These are phyloP conservation scores for Arremon brunneinucha DNA, from an alignment of 2,797 vertebrate genomes.

Conservation along the genomic window DNA sequence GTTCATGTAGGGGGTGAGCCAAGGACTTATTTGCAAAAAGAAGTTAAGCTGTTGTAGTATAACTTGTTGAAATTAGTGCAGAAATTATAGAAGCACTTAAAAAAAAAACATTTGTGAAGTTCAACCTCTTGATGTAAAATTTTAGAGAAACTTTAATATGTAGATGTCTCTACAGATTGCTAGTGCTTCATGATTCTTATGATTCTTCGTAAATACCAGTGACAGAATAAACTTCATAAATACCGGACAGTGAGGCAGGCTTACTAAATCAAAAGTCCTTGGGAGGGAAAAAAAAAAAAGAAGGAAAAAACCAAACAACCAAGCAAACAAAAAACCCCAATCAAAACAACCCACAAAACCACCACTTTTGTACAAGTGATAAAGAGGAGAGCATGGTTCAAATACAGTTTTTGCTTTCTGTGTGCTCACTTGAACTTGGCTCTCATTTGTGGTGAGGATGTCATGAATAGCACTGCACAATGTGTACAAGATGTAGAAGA, in stretches of 20 bases:
- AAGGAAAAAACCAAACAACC: not conserved
- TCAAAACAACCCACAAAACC: not conserved
- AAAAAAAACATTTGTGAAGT: not conserved
- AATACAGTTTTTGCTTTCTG: not conserved
- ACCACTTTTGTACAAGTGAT: not conserved
- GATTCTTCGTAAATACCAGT: not conserved
- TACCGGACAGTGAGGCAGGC: not conserved
- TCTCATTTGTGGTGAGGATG: not conserved
- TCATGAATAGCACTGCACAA: not conserved
- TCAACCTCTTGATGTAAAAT: not conserved
- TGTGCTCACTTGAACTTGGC: not conserved
- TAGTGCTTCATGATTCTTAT: not conserved
- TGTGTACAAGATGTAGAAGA: not conserved
- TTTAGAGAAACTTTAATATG: not conserved
- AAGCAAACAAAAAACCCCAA: not conserved
- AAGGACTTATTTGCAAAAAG: not conserved
- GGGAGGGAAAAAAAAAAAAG: not conserved
- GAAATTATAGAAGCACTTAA: not conserved
- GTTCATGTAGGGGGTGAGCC: not conserved
- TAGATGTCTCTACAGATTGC: not conserved
- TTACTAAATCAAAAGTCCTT: not conserved
- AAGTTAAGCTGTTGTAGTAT: not conserved
- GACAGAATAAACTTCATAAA: not conserved
- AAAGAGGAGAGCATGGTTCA: fast-evolving
- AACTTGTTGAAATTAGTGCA: not conserved